Evolutionary conservation across 92 coral and sea anemone species (phyloP).

Genomic region (Phenganax marumi): DNA sequence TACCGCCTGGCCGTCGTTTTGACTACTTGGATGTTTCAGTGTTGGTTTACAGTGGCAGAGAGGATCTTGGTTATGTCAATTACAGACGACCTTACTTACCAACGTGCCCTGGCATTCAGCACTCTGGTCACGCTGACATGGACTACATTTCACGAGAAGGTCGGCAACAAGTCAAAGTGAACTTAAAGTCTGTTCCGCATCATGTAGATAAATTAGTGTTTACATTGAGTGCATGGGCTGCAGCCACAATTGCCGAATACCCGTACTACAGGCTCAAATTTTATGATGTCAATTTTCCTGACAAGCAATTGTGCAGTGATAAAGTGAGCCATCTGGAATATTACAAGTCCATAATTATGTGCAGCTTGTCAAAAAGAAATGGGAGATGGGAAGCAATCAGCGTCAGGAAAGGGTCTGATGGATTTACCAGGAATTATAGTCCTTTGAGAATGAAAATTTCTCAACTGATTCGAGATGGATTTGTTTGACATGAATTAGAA

Average conservation of each 20-base stretch:
- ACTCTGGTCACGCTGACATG: constrained; percentile 50
- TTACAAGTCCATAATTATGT: constrained; percentile 43
- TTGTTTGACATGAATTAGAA: background rate
- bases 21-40: constrained; percentile 63
- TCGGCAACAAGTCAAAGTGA: constrained; percentile 45
- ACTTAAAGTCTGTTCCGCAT: constrained; percentile 44
- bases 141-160: constrained; percentile 40
- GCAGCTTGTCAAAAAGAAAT: constrained; percentile 51
- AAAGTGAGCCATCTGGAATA: constrained; percentile 32
- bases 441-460: background rate
- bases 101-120: constrained; percentile 47
- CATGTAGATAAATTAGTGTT: constrained; percentile 58
- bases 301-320: constrained; percentile 52
- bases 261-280: constrained; percentile 54
- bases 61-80: constrained; percentile 44
- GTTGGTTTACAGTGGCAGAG: constrained; percentile 51
- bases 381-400: constrained; percentile 50
- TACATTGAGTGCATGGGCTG: constrained; percentile 62
- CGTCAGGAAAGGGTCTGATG: constrained; percentile 37
- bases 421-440: constrained; percentile 31
- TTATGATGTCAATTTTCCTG: constrained; percentile 56
- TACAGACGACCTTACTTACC: constrained; percentile 33
- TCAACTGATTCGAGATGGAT: background rate
- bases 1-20: constrained; percentile 35
- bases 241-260: constrained; percentile 51